Conservation (phyloP, 2,797 vertebrate species). For the Anomalospiza imberbis region DNA sequence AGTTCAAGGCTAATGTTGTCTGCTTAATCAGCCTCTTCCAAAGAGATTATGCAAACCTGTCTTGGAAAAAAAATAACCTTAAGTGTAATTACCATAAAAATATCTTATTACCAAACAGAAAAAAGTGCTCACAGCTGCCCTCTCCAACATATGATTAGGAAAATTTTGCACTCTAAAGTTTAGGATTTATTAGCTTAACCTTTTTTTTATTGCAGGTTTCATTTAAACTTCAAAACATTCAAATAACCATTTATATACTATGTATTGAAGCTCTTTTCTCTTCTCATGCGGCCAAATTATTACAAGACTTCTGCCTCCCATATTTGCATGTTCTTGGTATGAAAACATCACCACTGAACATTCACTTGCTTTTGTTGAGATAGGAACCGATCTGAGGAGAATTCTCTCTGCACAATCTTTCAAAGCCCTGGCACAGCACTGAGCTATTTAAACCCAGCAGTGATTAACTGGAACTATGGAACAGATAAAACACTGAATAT, state of each 20-base stretch:
- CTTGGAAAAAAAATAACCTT: neutral
- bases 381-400: neutral
- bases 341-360: neutral
- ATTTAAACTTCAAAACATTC: neutral
- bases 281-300: neutral
- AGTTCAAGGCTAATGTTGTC: neutral
- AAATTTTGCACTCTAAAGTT: neutral
- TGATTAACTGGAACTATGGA: neutral
- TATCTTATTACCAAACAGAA: neutral
- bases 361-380: neutral
- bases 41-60: conserved; percentile 15
- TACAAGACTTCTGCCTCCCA: neutral
- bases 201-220: neutral
- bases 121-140: neutral
- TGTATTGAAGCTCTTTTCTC: neutral
- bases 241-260: neutral
- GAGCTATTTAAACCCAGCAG: neutral
- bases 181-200: neutral
- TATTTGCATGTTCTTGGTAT: neutral
- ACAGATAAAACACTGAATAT: neutral
- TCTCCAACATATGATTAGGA: neutral
- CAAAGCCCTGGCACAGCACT: neutral
- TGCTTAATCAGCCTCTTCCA: conserved; percentile 20
- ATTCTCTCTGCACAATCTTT: neutral
- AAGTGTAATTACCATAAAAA: neutral